Evolutionary conservation across 2,888 invertebrate species (phyloP), one percentile per base, ranked within the genome.

Genomic region (Villa cingulata): DNA sequence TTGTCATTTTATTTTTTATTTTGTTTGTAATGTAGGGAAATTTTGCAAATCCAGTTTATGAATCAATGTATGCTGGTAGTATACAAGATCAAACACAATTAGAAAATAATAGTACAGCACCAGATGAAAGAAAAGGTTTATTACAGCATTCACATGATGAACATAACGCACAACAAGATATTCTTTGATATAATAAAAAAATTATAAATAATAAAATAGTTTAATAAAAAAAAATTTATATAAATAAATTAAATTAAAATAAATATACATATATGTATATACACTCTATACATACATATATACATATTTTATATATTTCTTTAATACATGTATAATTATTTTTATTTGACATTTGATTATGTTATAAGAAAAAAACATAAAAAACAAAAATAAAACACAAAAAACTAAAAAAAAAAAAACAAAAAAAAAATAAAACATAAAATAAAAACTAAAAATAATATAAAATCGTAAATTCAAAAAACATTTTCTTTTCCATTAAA

Each of bases 11-110:
- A 6, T 44, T 7, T 18, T 23, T 27, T 18, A 34, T 18, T 41
- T 53, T 47, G 45, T 41, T 53, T 47, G 45, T 53, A 48, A 62
- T 62, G 14, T 57, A 75, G 72, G 81, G 81, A 27, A 86, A 87
- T 69, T 88, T 87, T 72, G 83, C 83, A 18, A 88, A 88, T 70
- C 88, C 88, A 1, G 84, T 88, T 41, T 89, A 89, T 70, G 88
- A 88, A 60, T 84, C 83, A 43, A 80, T 86, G 73, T 87, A 84
- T 68, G 73, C 74, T 17, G 68, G 68, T 46, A 69, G 60, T 10
- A 65, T 62, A 34, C 58, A 58, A 37, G 62, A 61, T 44, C 56
- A 50, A 34, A 58, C 60, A 3, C 58, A 59, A 27, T 61, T 59
- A 45, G 64, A 65, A 51, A 63, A 58, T 46, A 59, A 62, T 29